Base-by-base conservation (phyloP, 2,113 vertebrate species). In the Gymnarchus niloticus region DNA sequence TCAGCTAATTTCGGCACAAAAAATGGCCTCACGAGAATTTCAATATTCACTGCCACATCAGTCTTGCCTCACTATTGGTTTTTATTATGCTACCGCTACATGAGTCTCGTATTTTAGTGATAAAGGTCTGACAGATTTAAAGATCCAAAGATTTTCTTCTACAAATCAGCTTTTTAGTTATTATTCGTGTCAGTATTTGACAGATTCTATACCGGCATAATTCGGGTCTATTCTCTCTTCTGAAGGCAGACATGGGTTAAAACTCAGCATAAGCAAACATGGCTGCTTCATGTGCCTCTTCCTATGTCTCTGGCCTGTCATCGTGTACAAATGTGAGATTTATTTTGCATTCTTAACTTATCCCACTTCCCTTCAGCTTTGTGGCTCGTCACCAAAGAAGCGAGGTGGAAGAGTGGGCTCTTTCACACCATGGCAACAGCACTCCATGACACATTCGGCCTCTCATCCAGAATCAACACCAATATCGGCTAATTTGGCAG, bases 391-490 rank as follows among this genome's bases (percentile, higher is more conserved):
- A 19, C 14, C 7, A 51, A 37, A 83, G 54, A 1, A 57, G 82
- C 25, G 37, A 23, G 52, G 56, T 54, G 81, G 25, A 56, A 21
- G 81, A 59, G 33, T 57, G 28, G 81, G 49, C 77, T 81, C 5
- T 33, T 88, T 90, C 88, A 91, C 91, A 89, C 92, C 92, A 93
- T 93, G 90, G 92, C 89, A 93, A 94, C 92, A 88, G 90, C 92
- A 94, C 92, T 86, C 91, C 92, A 92, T 91, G 92, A 88, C 87
- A 83, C 91, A 91, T 89, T 84, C 86, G 90, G 90, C 90, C 88
- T 89, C 90, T 91, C 85, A 93, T 93, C 92, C 56, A 93, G 91
- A 86, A 65, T 89, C 88, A 89, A 87, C 90, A 90, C 92, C 92
- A 91, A 91, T 92, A 92, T 91, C 88, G 87, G 90, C 91, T 90